Conservation (phyloP, 2,113 vertebrate genomes). For the Thinocorus orbignyianus region DNA sequence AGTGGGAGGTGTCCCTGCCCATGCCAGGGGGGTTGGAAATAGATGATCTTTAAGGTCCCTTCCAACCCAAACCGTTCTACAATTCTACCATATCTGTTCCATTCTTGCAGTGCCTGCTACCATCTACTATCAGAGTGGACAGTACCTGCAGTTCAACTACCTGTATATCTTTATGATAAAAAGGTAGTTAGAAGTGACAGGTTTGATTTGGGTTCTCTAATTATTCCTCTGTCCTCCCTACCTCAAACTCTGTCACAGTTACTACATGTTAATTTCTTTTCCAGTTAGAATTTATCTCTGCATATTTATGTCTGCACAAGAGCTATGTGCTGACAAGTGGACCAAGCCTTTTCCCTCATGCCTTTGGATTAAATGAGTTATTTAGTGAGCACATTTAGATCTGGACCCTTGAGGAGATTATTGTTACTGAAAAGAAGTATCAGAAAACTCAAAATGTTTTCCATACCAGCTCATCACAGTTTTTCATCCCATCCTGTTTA, state of each 20-base stretch:
- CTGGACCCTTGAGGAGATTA: not conserved
- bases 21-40: no score
- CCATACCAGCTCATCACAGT: not conserved
- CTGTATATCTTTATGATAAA: not conserved
- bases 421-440: not conserved
- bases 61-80: no score
- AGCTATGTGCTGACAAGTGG: not conserved
- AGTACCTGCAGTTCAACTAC: not conserved
- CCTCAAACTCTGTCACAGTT: not conserved
- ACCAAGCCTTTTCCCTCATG: not conserved
- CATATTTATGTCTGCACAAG: not conserved
- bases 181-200: not conserved
- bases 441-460: not conserved
- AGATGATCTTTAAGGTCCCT: no score
- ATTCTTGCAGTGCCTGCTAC: not conserved
- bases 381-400: not conserved
- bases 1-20: no score
- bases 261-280: not conserved
- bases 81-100: not conserved
- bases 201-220: not conserved
- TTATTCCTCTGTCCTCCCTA: not conserved
- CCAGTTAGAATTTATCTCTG: not conserved
- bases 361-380: not conserved
- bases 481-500: not conserved
- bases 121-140: not conserved